Evolutionary conservation across 1,140 invertebrate genomes (phyloP), one percentile per base, ranked within the genome.

Genomic region (Eulimnadia texana): DNA sequence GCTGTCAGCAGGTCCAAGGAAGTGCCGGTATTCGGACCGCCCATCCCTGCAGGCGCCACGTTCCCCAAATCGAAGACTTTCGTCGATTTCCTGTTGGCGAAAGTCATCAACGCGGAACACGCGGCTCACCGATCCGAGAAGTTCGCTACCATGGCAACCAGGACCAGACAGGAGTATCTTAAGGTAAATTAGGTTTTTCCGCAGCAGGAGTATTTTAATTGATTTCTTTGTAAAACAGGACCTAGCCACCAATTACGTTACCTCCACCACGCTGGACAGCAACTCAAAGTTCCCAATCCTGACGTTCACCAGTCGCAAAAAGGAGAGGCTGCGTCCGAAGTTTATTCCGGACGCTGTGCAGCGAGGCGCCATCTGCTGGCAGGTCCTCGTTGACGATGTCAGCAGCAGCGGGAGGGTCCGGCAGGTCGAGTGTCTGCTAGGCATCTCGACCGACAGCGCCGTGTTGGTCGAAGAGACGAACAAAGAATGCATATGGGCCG

Each of bases 41-140:
- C 91, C 0, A 86, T 98, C 58, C 84, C 86, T 57, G 80, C 87
- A 67, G 84, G 84, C 60, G 87, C 84, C 3, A 81, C 82, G 9
- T 96, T 93, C 72, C 79, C 83, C 11, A 95, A 94, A 75, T 85
- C 86, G 60, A 87, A 89, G 76, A 79, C 83, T 13, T 97, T 98
- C 73, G 85, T 87, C 16, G 90, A 97, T 71, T 93, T 98, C 73
- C 77, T 98, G 23, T 73, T 97, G 63, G 88, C 93, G 50, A 98
- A 98, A 83, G 88, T 95, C 22, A 93, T 98, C 51, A 98, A 98
- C 77, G 94, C 90, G 22, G 94, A 98, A 75, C 97, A 97, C 77
- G 93, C 93, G 16, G 93, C 92, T 11, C 91, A 96, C 69, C 81
- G 88, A 63, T 94, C 91, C 10, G 90, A 96, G 69, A 98, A 98